These are phyloP conservation scores for Idris sp. DNA, from an alignment of 1,140 invertebrate genomes.

Conservation along the genomic window DNA sequence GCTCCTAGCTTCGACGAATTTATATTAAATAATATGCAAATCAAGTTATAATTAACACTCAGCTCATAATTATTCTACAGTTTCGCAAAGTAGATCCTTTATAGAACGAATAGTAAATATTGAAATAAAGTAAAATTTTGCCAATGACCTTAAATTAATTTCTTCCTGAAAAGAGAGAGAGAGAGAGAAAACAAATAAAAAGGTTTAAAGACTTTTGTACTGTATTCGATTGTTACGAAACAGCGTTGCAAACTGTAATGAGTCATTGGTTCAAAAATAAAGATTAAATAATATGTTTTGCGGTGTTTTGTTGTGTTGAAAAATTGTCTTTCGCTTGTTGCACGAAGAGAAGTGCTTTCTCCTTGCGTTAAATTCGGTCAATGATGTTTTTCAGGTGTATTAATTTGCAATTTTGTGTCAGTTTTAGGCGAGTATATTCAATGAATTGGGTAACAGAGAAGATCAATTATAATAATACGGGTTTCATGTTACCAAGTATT, in stretches of 20 bases:
- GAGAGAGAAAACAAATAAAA: constrained; percentile 24
- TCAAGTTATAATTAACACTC: constrained; percentile 39
- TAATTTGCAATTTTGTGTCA: no score
- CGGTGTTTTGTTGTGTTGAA: constrained; percentile 10
- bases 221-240: constrained; percentile 18
- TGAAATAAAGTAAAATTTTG: constrained; percentile 12
- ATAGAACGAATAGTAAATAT: constrained; percentile 17
- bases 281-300: constrained; percentile 19
- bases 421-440: no score
- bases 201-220: constrained; percentile 13
- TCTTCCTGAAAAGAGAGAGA: no score
- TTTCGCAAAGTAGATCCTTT: constrained; percentile 44
- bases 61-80: constrained; percentile 48
- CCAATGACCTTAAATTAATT: constrained; percentile 9
- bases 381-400: no score
- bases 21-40: constrained; percentile 40
- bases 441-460: no score
- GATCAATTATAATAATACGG: no score
- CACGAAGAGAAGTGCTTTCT: constrained; percentile 60
- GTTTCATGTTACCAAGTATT: no score
- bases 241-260: constrained; percentile 20
- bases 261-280: constrained; percentile 41
- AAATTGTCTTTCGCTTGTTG: constrained; percentile 32
- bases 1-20: constrained; percentile 28
- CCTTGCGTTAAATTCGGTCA: constrained; percentile 63